phyloP scores from a whole-genome alignment of 2,113 vertebrate species.

The Dicaeum eximium region DNA sequence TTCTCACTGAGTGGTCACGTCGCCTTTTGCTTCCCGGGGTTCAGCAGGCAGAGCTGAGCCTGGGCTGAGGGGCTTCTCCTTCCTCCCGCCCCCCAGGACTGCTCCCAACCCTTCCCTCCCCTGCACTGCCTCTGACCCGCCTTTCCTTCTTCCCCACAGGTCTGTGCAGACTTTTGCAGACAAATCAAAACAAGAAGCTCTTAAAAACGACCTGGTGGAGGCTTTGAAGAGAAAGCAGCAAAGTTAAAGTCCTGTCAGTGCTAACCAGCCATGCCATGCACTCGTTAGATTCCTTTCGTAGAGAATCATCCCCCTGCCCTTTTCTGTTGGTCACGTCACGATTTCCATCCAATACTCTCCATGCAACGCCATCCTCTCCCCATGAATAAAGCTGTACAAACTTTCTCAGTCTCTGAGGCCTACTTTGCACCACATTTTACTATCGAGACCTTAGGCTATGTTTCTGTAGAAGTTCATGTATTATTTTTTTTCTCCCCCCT shows the following conservation, averaged over 20 bases:
- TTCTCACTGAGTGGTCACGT: not conserved
- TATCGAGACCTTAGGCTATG: slow-evolving; percentile 2
- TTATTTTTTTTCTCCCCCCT: not conserved
- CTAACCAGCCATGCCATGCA: slow-evolving; percentile 67
- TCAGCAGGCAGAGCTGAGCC: not conserved
- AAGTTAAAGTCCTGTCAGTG: slow-evolving; percentile 71
- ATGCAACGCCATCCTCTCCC: slow-evolving; percentile 49
- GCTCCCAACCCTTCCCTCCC: not conserved
- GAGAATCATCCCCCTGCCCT: slow-evolving; percentile 61
- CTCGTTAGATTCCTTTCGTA: slow-evolving; percentile 73
- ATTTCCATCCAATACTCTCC: slow-evolving; percentile 32
- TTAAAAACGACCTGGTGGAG: slow-evolving; percentile 91
- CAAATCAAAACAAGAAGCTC: slow-evolving; percentile 94
- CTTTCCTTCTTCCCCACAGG: slow-evolving; percentile 69
- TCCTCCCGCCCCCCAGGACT: not conserved
- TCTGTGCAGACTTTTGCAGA: slow-evolving; percentile 93
- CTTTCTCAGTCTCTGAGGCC: slow-evolving; percentile 70
- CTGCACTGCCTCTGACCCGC: fast-evolving
- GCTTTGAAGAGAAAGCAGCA: slow-evolving; percentile 97
- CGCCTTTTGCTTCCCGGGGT: not conserved
- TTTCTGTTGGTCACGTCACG: slow-evolving; percentile 51
- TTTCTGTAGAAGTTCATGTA: slow-evolving; percentile 60
- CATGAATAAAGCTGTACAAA: slow-evolving; percentile 76
- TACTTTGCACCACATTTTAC: slow-evolving; percentile 69
- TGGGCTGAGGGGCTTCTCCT: slow-evolving; percentile 13